Evolutionary conservation across 2,797 vertebrate species (phyloP).

Genomic region (Scomberomorus guttatus): DNA sequence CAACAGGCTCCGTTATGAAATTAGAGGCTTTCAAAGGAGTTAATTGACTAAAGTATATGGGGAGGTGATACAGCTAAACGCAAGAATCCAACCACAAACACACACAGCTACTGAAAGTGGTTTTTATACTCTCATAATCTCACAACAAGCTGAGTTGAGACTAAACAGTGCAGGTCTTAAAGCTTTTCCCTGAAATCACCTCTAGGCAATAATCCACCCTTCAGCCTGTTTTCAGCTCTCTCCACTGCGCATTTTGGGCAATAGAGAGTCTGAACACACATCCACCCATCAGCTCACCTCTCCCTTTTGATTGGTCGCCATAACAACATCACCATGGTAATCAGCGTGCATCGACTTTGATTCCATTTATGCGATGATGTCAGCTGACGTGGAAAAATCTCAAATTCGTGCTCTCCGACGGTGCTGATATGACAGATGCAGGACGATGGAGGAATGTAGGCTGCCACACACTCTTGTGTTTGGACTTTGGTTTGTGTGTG

Average conservation of each 20-base stretch:
- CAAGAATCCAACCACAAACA: constrained; percentile 11
- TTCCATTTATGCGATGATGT: constrained; percentile 67
- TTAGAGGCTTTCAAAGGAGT: constrained; percentile 53
- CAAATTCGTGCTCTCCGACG: constrained; percentile 19
- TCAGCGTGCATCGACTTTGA: constrained; percentile 58
- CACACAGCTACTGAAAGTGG: constrained; percentile 4
- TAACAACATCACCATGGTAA: constrained; percentile 82
- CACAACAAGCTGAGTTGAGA: constrained; percentile 33
- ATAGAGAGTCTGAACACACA: constrained; percentile 40
- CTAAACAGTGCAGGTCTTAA: constrained; percentile 39
- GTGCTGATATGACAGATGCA: constrained; percentile 32
- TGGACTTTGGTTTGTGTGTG: constrained; percentile 2
- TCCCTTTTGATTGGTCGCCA: constrained; percentile 77
- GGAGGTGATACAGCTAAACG: constrained; percentile 7
- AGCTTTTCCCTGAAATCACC: constrained; percentile 32
- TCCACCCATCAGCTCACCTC: constrained; percentile 67
- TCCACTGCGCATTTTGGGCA: constrained; percentile 32
- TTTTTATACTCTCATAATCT: constrained; percentile 26
- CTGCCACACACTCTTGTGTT: not conserved
- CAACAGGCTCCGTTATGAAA: constrained; percentile 40
- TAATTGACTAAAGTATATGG: constrained; percentile 38
- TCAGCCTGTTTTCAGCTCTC: constrained; percentile 40
- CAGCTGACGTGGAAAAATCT: constrained; percentile 53
- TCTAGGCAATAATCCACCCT: constrained; percentile 38
- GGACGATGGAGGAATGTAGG: constrained; percentile 22